phyloP scores from a whole-genome alignment of 2,113 vertebrate species.

The Pleuronectes platessa region DNA sequence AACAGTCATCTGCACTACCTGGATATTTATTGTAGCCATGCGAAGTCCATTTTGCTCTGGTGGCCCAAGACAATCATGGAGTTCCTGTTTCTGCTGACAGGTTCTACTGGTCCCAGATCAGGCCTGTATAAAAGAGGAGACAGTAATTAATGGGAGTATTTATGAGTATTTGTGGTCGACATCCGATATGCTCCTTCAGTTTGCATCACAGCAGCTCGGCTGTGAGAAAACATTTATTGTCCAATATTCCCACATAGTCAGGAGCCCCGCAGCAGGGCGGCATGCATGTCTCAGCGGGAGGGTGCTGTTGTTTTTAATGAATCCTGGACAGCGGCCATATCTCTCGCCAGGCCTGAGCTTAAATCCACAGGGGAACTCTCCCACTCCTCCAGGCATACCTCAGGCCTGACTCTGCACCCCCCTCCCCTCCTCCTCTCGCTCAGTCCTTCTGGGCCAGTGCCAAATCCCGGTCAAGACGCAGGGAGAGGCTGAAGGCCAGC shows the following conservation, averaged over 20 bases:
- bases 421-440: not conserved
- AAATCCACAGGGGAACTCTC: slow-evolving; percentile 53
- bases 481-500: slow-evolving; percentile 41
- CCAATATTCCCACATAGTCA: slow-evolving; percentile 1
- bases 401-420: slow-evolving; percentile 53
- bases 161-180: not conserved
- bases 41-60: slow-evolving; percentile 78
- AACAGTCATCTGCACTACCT: slow-evolving; percentile 38
- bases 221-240: slow-evolving; percentile 1
- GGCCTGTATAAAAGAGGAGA: slow-evolving; percentile 75
- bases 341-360: slow-evolving; percentile 51
- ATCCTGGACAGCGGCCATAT: slow-evolving; percentile 51
- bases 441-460: slow-evolving; percentile 51
- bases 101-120: slow-evolving; percentile 75
- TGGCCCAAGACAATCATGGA: slow-evolving; percentile 87
- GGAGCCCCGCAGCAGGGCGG: not conserved
- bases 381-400: slow-evolving; percentile 69
- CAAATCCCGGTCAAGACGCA: slow-evolving; percentile 46
- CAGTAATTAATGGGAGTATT: not conserved
- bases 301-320: slow-evolving; percentile 34
- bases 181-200: not conserved
- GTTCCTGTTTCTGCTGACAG: slow-evolving; percentile 83
- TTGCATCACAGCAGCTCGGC: not conserved
- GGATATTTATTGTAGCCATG: slow-evolving; percentile 74
- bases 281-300: slow-evolving; percentile 4